Evolutionary conservation across 2,113 vertebrate genomes (phyloP).

Genomic region (Typhlomys cinereus): DNA sequence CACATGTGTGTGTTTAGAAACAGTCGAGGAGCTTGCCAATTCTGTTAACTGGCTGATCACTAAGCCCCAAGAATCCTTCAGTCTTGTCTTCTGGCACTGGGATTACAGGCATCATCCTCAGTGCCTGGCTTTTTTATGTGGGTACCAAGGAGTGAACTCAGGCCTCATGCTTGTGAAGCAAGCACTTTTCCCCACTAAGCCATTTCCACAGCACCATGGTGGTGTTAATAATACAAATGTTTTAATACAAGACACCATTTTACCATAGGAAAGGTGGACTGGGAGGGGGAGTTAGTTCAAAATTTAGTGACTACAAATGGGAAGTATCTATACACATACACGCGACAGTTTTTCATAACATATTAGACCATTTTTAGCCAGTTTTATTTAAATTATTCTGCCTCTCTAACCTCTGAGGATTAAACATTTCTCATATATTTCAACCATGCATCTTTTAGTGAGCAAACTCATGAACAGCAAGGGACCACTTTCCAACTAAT

Average conservation of each 20-base stretch:
- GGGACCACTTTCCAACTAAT: constrained; percentile 16
- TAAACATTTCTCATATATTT: constrained; percentile 4
- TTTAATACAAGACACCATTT: neutral
- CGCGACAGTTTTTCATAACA: no score
- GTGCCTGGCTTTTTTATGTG: neutral
- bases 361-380: neutral
- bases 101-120: neutral
- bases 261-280: neutral
- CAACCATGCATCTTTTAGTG: neutral
- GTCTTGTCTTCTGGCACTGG: neutral
- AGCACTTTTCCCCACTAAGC: neutral
- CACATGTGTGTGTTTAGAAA: no score
- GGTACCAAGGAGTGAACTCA: neutral
- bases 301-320: constrained; percentile 5
- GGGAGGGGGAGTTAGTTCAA: neutral
- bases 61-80: neutral
- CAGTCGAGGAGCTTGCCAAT: no score
- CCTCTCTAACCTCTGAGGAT: constrained; percentile 17
- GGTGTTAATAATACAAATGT: constrained; percentile 21
- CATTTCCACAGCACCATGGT: neutral
- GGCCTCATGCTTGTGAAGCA: neutral
- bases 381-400: constrained; percentile 42
- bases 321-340: neutral
- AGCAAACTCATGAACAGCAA: constrained; percentile 29
- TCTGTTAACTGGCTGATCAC: neutral